A percentile compares a stretch with the other conserved stretches of the same genome.
Conservation (phyloP, 2,888 invertebrate genomes). For the Caenorhabditis angaria region DNA sequence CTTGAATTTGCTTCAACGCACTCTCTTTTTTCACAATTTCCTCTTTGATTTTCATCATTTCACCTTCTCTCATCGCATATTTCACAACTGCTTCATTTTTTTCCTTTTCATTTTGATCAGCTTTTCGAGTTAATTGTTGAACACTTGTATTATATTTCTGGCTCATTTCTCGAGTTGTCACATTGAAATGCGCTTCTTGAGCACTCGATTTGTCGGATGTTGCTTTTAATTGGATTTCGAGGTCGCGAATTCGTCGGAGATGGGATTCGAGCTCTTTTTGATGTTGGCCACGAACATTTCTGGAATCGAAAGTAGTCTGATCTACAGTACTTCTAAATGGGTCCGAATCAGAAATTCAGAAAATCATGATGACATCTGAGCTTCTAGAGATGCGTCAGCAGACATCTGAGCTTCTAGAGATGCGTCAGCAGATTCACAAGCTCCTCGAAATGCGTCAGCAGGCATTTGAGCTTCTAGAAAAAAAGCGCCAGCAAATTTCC, state of each 20-base stretch:
- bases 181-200: conserved; percentile 60
- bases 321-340: too few relatives aligned
- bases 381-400: too few relatives aligned
- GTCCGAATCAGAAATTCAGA: too few relatives aligned
- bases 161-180: conserved; percentile 48
- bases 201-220: conserved; percentile 52
- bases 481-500: too few relatives aligned
- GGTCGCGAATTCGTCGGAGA: conserved; percentile 44
- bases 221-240: conserved; percentile 58
- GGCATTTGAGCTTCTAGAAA: too few relatives aligned
- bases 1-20: conserved; percentile 28
- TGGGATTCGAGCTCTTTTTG: conserved; percentile 47
- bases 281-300: conserved; percentile 43
- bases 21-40: conserved; percentile 40
- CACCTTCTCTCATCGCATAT: conserved; percentile 65
- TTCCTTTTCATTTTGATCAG: conserved; percentile 56
- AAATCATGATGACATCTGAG: too few relatives aligned
- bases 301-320: too few relatives aligned
- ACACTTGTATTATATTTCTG: conserved; percentile 51
- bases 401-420: too few relatives aligned
- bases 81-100: conserved; percentile 67
- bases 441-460: too few relatives aligned
- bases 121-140: conserved; percentile 53
- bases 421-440: too few relatives aligned
- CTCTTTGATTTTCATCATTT: conserved; percentile 57